Percentiles rank a stretch among this genome's conserved stretches.
Evolutionary conservation across 2,888 invertebrate species (phyloP).

Genomic region (Microplitis manilae): DNA sequence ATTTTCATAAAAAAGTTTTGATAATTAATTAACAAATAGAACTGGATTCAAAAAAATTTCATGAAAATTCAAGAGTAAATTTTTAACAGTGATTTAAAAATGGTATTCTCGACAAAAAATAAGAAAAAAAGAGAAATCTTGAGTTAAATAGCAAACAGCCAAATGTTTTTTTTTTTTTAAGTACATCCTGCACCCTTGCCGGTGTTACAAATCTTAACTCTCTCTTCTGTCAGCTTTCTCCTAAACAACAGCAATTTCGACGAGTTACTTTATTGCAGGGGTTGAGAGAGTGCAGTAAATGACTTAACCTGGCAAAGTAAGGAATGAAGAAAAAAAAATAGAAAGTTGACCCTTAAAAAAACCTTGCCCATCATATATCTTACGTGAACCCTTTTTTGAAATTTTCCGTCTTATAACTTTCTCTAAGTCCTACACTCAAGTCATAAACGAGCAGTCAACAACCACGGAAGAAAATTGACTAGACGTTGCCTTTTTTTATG

Average conservation of each 20-base stretch:
- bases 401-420: conserved; percentile 31
- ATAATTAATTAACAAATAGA: no score
- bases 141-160: neutral
- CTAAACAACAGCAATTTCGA: conserved; percentile 52
- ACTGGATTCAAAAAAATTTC: no score
- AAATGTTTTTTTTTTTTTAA: conserved; percentile 33
- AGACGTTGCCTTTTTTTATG: conserved; percentile 60
- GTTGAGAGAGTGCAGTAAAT: conserved; percentile 55
- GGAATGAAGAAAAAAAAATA: conserved; percentile 43
- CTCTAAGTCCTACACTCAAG: conserved; percentile 41
- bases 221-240: conserved; percentile 62
- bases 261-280: conserved; percentile 67
- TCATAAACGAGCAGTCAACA: conserved; percentile 60
- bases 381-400: conserved; percentile 62
- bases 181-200: conserved; percentile 44
- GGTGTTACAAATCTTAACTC: conserved; percentile 54
- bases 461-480: conserved; percentile 44
- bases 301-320: conserved; percentile 42
- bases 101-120: neutral
- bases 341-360: conserved; percentile 50
- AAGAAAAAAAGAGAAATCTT: conserved; percentile 18
- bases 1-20: no score
- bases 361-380: conserved; percentile 49
- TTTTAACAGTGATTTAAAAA: neutral
- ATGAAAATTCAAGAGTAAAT: no score